phyloP scores from a whole-genome alignment of 2,113 vertebrate genomes.

The Ardeotis arabs region DNA sequence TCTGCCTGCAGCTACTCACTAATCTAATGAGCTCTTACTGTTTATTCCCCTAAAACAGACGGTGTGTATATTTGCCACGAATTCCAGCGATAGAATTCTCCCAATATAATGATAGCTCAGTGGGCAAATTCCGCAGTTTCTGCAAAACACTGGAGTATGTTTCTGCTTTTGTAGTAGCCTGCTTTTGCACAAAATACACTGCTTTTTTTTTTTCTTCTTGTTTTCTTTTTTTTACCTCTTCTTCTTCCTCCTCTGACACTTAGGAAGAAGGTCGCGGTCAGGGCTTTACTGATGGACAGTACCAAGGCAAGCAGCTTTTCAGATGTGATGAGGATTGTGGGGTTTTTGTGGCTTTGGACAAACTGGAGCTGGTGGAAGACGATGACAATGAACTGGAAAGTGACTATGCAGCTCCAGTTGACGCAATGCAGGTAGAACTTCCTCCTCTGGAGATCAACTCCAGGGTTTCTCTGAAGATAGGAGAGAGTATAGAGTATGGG shows the following conservation, averaged over 20 bases:
- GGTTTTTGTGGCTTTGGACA: slow-evolving; percentile 96
- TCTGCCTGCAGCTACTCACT: neutral
- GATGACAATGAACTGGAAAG: slow-evolving; percentile 86
- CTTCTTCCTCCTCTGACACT: neutral
- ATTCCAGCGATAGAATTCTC: neutral
- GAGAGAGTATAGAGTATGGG: slow-evolving; percentile 90
- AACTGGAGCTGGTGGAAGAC: slow-evolving; percentile 91
- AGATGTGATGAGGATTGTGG: slow-evolving; percentile 97
- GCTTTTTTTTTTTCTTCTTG: too few relatives aligned
- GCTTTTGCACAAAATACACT: neutral
- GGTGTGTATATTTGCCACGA: neutral
- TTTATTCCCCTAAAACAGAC: neutral
- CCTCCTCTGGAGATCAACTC: slow-evolving; percentile 94
- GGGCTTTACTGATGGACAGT: slow-evolving; percentile 96
- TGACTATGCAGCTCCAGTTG: slow-evolving; percentile 85
- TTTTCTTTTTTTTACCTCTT: too few relatives aligned
- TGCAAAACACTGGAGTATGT: neutral
- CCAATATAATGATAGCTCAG: neutral
- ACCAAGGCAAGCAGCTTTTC: slow-evolving; percentile 95
- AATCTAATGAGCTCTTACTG: neutral
- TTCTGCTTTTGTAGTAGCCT: neutral
- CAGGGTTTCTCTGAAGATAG: slow-evolving; percentile 92
- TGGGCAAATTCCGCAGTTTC: neutral
- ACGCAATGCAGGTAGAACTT: slow-evolving; percentile 85
- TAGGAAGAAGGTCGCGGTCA: slow-evolving; percentile 96